phyloP scores from a whole-genome alignment of 2,113 vertebrate genomes.

The Pterocles gutturalis region DNA sequence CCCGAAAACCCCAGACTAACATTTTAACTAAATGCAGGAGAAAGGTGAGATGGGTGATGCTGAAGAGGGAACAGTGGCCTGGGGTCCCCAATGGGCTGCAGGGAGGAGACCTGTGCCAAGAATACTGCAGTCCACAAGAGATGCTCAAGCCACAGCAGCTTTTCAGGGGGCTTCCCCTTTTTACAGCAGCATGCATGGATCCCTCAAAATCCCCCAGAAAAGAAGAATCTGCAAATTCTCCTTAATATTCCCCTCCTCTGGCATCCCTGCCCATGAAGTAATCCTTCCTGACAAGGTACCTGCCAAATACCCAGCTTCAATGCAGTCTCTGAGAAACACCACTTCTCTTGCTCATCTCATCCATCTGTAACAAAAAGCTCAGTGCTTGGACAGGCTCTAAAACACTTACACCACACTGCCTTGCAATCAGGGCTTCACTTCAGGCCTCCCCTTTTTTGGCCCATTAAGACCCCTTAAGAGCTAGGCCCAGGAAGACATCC shows the following conservation, averaged over 20 bases:
- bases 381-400: rapidly evolving
- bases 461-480: background rate
- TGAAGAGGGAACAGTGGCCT: background rate
- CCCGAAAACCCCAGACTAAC: background rate
- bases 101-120: background rate
- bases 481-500: background rate
- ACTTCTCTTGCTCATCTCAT: background rate
- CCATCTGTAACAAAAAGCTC: background rate
- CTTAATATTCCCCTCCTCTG: background rate
- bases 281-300: background rate
- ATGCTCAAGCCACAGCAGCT: background rate
- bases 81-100: background rate
- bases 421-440: background rate
- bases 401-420: background rate
- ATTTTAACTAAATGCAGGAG: background rate
- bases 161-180: background rate
- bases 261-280: background rate
- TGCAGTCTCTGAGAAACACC: rapidly evolving
- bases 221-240: background rate
- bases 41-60: background rate
- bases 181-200: background rate
- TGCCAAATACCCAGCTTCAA: background rate
- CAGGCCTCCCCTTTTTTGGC: background rate
- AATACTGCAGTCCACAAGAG: background rate
- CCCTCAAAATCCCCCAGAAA: background rate